These are phyloP conservation scores for Silurus glanis DNA, from an alignment of 2,113 vertebrate species.

Conservation along the genomic window DNA sequence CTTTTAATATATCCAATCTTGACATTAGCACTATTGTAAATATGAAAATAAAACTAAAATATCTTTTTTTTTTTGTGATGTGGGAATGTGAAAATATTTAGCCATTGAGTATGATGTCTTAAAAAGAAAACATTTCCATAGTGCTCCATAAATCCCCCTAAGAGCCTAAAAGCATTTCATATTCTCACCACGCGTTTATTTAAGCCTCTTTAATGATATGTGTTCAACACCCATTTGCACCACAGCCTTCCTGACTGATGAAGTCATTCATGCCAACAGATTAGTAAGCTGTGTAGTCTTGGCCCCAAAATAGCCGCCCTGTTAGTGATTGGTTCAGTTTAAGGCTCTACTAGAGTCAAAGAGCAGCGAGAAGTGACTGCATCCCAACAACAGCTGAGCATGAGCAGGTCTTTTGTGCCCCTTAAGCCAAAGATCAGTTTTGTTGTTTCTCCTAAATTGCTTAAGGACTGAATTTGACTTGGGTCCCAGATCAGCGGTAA, in stretches of 20 bases:
- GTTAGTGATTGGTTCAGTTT: constrained; percentile 29
- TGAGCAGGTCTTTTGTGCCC: constrained; percentile 11
- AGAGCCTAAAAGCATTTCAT: constrained; percentile 60
- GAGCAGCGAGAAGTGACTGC: constrained; percentile 15
- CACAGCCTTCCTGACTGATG: constrained; percentile 60
- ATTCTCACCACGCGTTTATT: constrained; percentile 59
- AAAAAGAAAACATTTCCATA: constrained; percentile 56
- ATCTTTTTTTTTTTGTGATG: constrained; percentile 1
- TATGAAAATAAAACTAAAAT: background rate
- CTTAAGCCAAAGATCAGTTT: constrained; percentile 23
- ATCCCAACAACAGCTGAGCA: background rate
- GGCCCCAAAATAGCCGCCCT: constrained; percentile 50
- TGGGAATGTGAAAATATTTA: constrained; percentile 31
- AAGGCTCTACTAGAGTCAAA: constrained; percentile 54
- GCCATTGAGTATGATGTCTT: constrained; percentile 49
- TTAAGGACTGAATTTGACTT: constrained; percentile 14
- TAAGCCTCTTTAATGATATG: constrained; percentile 66
- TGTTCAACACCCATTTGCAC: constrained; percentile 53
- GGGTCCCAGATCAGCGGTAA: background rate
- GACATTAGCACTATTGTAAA: constrained; percentile 24
- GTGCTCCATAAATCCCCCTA: constrained; percentile 58
- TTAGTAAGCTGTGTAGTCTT: constrained; percentile 57
- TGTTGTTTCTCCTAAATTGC: constrained; percentile 17
- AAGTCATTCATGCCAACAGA: constrained; percentile 69
- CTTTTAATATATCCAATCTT: constrained; percentile 6